Evolutionary conservation across 1,140 invertebrate genomes (phyloP).

Genomic region (Melitaea cinxia): DNA sequence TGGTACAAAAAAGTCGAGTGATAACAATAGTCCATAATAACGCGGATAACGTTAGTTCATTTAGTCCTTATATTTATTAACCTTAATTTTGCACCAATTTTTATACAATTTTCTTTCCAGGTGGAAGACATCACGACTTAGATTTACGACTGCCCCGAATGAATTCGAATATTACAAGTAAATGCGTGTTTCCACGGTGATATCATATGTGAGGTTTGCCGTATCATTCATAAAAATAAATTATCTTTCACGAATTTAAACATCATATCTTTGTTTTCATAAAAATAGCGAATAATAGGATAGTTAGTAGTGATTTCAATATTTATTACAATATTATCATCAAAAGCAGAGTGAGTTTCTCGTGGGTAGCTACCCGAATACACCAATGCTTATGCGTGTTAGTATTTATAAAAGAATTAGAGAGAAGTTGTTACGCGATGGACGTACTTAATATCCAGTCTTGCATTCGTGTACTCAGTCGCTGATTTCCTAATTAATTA

Average conservation of each 20-base stretch:
- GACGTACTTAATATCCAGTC: conserved; percentile 12
- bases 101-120: conserved; percentile 37
- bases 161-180: conserved; percentile 23
- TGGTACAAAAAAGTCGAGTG: conserved; percentile 6
- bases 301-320: conserved; percentile 11
- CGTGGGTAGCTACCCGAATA: conserved; percentile 21
- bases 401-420: conserved; percentile 1
- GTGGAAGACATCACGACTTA: conserved; percentile 46
- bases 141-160: conserved; percentile 14
- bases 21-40: conserved; percentile 6
- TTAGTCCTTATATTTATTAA: conserved; percentile 23
- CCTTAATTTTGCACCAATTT: conserved; percentile 33
- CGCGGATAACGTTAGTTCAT: conserved; percentile 7
- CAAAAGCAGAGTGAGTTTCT: conserved; percentile 18
- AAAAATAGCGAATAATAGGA: not conserved
- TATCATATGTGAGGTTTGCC: conserved; percentile 4
- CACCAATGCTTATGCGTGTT: conserved; percentile 18
- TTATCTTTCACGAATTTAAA: not conserved
- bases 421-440: conserved; percentile 12
- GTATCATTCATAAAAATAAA: conserved; percentile 3
- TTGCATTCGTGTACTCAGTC: conserved; percentile 32
- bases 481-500: conserved; percentile 14
- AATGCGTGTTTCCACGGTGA: not conserved
- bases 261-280: not conserved
- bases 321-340: conserved; percentile 31